phyloP scores from a whole-genome alignment of 2,797 vertebrate genomes.

The Cottoperca gobio region DNA sequence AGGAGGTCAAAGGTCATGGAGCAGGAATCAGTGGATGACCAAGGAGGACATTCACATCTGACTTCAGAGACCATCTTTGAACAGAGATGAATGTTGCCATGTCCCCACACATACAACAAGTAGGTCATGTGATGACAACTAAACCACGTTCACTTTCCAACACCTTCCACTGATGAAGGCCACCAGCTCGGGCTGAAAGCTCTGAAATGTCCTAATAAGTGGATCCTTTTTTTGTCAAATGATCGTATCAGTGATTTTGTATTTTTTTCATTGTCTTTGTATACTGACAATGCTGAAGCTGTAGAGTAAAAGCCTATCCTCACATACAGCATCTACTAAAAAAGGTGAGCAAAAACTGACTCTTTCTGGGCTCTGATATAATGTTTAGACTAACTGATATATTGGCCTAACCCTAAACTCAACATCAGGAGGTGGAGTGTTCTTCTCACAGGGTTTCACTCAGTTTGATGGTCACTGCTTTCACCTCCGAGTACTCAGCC shows the following conservation, averaged over 20 bases:
- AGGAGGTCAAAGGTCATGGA: too few species aligned
- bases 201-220: background rate
- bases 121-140: background rate
- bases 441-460: slow-evolving; percentile 83
- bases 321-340: background rate
- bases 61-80: too few species aligned
- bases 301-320: slow-evolving; percentile 5
- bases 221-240: background rate
- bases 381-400: background rate
- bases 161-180: background rate
- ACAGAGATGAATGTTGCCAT: too few species aligned
- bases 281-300: background rate
- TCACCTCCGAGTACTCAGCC: slow-evolving; percentile 94
- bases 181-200: background rate
- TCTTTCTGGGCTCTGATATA: background rate
- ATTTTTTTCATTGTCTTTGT: background rate
- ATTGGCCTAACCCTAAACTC: background rate
- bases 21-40: too few species aligned
- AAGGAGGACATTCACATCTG: too few species aligned
- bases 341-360: background rate
- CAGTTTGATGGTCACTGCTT: slow-evolving; percentile 95
- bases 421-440: background rate
- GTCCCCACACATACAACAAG: too few species aligned
- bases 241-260: background rate
- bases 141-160: background rate